These are phyloP conservation scores for Arctopsyche grandis DNA, from an alignment of 1,140 invertebrate genomes.

Conservation along the genomic window DNA sequence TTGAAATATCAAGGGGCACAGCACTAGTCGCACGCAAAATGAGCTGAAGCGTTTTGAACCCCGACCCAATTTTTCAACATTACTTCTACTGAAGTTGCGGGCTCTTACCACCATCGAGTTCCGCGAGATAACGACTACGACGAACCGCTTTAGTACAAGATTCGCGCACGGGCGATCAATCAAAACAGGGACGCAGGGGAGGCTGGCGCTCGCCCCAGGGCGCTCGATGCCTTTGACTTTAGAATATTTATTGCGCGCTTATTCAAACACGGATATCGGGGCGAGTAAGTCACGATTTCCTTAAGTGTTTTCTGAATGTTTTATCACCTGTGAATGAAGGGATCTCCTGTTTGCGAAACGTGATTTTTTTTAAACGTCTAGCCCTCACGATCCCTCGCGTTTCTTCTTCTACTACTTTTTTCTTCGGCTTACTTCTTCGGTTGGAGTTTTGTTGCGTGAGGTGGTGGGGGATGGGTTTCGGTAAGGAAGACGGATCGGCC, in stretches of 20 bases:
- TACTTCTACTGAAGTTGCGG: too few species aligned
- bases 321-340: slow-evolving; percentile 44
- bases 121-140: too few species aligned
- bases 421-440: neutral
- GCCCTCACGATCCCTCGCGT: neutral
- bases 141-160: too few species aligned
- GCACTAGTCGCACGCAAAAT: too few species aligned
- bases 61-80: too few species aligned
- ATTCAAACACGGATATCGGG: neutral
- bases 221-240: neutral
- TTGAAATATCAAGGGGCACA: too few species aligned
- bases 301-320: slow-evolving; percentile 45
- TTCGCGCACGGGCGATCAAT: too few species aligned
- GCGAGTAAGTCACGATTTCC: slow-evolving; percentile 33
- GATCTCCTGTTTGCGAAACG: slow-evolving; percentile 43
- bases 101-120: too few species aligned
- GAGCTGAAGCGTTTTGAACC: too few species aligned
- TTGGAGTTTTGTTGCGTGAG: neutral
- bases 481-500: slow-evolving; percentile 13
- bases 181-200: too few species aligned
- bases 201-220: too few species aligned
- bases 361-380: slow-evolving; percentile 37
- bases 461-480: neutral
- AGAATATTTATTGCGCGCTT: slow-evolving; percentile 15
- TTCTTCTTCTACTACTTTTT: neutral